Conservation (phyloP, 2,113 vertebrate genomes). For the Pseudopodoces humilis region DNA sequence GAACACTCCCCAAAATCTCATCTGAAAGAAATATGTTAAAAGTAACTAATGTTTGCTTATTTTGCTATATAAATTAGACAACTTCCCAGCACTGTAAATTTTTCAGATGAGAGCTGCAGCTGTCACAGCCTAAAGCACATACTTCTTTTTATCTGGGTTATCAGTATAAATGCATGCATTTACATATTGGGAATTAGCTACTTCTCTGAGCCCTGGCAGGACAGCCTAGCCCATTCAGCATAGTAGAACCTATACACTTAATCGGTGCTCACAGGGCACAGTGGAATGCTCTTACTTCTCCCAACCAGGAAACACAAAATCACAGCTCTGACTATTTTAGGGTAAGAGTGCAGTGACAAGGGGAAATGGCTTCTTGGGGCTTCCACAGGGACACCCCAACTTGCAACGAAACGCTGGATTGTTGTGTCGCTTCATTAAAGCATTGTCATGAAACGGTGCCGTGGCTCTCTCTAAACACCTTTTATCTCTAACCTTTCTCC, state of each 20-base stretch:
- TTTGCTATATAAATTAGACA: slow-evolving; percentile 6
- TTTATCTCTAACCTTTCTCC: neutral
- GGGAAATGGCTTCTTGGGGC: neutral
- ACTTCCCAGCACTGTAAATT: neutral
- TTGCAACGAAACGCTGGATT: neutral
- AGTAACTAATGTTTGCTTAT: slow-evolving; percentile 10
- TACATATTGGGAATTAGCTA: neutral
- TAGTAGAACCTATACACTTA: neutral
- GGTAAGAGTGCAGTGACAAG: neutral
- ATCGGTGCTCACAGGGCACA: neutral
- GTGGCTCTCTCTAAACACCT: neutral
- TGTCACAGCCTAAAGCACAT: neutral
- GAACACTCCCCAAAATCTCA: neutral
- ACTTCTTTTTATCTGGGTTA: neutral
- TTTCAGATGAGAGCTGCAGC: neutral
- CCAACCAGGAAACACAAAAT: neutral
- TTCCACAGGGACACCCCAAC: neutral
- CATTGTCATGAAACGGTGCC: neutral
- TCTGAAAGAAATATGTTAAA: neutral
- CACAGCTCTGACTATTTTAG: neutral
- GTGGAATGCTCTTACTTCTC: neutral
- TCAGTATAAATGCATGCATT: slow-evolving; percentile 10
- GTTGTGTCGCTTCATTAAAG: neutral
- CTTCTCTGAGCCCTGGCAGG: neutral
- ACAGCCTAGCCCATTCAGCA: neutral